These are phyloP conservation scores for Antigone vipio DNA, from an alignment of 2,113 vertebrate species.

Conservation along the genomic window DNA sequence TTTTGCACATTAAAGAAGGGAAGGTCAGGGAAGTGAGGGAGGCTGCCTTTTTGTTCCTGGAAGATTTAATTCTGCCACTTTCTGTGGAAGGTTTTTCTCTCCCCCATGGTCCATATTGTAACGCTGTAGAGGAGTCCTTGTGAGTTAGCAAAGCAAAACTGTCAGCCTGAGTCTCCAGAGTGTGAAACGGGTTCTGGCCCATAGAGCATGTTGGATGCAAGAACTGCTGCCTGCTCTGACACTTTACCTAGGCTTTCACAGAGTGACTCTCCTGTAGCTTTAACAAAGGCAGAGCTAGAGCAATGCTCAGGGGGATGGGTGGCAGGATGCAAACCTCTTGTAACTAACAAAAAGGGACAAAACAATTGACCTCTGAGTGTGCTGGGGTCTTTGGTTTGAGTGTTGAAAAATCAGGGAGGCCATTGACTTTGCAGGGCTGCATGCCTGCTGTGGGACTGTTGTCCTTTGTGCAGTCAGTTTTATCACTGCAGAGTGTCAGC, in stretches of 20 bases:
- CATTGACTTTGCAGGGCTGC: neutral
- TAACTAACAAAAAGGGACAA: neutral
- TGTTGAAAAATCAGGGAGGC: neutral
- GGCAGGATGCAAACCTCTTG: neutral
- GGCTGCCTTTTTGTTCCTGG: neutral
- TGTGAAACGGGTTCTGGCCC: neutral
- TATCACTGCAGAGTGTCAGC: neutral
- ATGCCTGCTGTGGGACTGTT: neutral
- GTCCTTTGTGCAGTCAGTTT: neutral
- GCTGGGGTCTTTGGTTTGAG: neutral
- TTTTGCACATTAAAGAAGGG: neutral
- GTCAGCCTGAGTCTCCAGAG: neutral
- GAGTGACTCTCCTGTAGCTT: neutral
- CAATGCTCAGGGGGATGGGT: neutral
- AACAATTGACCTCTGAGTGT: neutral
- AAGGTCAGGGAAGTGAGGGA: neutral
- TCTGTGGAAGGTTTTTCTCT: neutral
- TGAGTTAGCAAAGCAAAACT: neutral
- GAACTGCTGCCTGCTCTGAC: rapidly evolving
- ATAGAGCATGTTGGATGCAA: neutral
- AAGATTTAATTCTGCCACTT: neutral
- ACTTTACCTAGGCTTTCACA: neutral
- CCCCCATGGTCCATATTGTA: neutral
- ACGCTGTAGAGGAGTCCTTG: neutral
- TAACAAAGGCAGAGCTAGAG: neutral